phyloP scores from a whole-genome alignment of 2,113 vertebrate species.

The Thalassarche chlororhynchos region DNA sequence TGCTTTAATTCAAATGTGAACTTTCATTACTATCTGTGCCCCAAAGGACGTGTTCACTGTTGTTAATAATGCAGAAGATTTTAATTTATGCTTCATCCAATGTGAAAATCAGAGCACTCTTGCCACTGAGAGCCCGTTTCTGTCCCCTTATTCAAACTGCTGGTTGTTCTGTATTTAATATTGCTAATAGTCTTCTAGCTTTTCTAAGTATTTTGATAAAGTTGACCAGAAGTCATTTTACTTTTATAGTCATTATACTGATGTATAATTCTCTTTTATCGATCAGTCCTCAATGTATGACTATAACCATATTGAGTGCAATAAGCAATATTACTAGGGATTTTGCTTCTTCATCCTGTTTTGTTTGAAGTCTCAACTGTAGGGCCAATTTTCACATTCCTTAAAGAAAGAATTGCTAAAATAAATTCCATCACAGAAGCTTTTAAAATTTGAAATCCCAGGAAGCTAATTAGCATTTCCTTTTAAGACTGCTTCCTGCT shows the following conservation, averaged over 20 bases:
- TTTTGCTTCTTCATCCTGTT: slow-evolving; percentile 49
- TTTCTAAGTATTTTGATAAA: slow-evolving; percentile 13
- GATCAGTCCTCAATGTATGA: neutral
- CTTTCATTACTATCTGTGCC: slow-evolving; percentile 27
- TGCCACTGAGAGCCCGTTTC: neutral
- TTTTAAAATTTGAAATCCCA: slow-evolving; percentile 79
- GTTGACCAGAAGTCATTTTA: slow-evolving; percentile 47
- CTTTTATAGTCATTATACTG: neutral
- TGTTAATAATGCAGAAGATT: slow-evolving; percentile 58
- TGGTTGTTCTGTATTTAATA: neutral
- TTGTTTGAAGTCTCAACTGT: slow-evolving; percentile 65
- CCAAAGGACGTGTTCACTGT: neutral
- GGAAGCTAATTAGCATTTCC: slow-evolving; percentile 75
- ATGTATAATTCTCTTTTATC: slow-evolving; percentile 46
- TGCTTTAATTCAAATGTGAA: slow-evolving; percentile 38
- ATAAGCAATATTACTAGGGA: slow-evolving; percentile 16
- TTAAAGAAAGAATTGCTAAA: slow-evolving; percentile 68
- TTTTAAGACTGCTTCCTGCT: slow-evolving; percentile 79
- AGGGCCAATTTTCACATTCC: slow-evolving; percentile 67
- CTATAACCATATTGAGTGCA: slow-evolving; percentile 20
- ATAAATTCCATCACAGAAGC: slow-evolving; percentile 73
- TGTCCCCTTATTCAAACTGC: neutral
- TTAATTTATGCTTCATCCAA: slow-evolving; percentile 44
- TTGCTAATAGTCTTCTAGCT: neutral
- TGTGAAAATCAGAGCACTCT: slow-evolving; percentile 10